These are phyloP conservation scores for Sorex araneus DNA, from an alignment of 2,113 vertebrate genomes.

Conservation along the genomic window DNA sequence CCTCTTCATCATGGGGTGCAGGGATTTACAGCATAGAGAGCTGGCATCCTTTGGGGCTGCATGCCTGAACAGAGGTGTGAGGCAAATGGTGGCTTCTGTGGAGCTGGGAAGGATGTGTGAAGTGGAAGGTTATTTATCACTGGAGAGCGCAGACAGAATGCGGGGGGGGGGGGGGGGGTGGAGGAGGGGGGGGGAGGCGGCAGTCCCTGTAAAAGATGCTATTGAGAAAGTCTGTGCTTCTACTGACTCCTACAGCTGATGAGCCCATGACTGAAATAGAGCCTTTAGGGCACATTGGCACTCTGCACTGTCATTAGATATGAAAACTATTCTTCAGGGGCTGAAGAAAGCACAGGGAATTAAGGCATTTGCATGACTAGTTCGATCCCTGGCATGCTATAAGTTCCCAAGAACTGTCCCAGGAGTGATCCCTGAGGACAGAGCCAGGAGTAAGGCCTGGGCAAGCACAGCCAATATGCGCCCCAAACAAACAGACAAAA, in stretches of 20 bases:
- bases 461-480: no score
- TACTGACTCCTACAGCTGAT: neutral
- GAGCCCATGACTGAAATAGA: neutral
- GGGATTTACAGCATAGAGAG: neutral
- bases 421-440: no score
- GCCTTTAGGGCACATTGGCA: neutral
- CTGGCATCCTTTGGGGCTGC: neutral
- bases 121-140: neutral
- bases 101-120: neutral
- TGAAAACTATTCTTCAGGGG: neutral
- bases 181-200: no score
- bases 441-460: no score
- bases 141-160: neutral
- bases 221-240: neutral
- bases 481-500: no score
- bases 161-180: no score
- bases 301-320: neutral
- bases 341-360: no score
- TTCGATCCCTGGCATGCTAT: no score
- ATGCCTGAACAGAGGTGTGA: neutral
- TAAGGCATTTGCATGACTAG: no score
- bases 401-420: no score
- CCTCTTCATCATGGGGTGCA: neutral
- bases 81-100: neutral
- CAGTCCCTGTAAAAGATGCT: neutral